A percentile compares a stretch with the other conserved stretches of the same genome.
These are phyloP conservation scores for Elegia similella DNA, from an alignment of 2,888 invertebrate genomes.

Conservation along the genomic window DNA sequence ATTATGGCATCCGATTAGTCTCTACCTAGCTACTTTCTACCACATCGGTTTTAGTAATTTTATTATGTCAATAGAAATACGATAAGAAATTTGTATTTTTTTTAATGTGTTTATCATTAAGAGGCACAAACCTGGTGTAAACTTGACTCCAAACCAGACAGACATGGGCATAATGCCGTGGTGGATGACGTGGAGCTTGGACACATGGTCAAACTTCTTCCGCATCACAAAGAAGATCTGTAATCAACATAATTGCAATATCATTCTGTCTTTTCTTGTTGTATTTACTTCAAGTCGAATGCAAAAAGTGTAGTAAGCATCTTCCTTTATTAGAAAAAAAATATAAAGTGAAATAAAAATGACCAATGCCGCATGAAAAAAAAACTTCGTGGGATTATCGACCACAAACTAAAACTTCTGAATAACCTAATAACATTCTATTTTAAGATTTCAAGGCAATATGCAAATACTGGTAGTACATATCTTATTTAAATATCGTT, in stretches of 20 bases:
- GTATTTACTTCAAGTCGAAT: not conserved
- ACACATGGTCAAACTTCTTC: slow-evolving; percentile 95
- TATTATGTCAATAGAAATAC: too few relatives aligned
- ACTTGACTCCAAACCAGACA: slow-evolving; percentile 95
- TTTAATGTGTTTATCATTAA: not conserved
- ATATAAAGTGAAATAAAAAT: too few relatives aligned
- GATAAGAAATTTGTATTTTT: too few relatives aligned
- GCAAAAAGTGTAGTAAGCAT: too few relatives aligned
- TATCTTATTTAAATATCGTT: not conserved
- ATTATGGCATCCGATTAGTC: too few relatives aligned
- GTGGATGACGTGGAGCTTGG: slow-evolving; percentile 95
- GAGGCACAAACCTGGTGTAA: slow-evolving; percentile 87
- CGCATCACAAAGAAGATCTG: slow-evolving; percentile 95
- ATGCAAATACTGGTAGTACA: not conserved
- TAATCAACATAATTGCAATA: slow-evolving; percentile 31
- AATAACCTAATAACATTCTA: not conserved
- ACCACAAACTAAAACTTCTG: too few relatives aligned
- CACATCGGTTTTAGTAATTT: too few relatives aligned
- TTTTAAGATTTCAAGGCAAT: not conserved
- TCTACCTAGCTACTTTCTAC: too few relatives aligned
- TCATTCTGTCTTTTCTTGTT: not conserved
- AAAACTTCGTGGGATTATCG: too few relatives aligned
- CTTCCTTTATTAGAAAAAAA: too few relatives aligned
- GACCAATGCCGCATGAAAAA: too few relatives aligned
- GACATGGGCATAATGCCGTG: slow-evolving; percentile 97